Evolutionary conservation across 1,140 invertebrate genomes (phyloP), one percentile per base, ranked within the genome.

Genomic region (Cyphomyrmex costatus): DNA sequence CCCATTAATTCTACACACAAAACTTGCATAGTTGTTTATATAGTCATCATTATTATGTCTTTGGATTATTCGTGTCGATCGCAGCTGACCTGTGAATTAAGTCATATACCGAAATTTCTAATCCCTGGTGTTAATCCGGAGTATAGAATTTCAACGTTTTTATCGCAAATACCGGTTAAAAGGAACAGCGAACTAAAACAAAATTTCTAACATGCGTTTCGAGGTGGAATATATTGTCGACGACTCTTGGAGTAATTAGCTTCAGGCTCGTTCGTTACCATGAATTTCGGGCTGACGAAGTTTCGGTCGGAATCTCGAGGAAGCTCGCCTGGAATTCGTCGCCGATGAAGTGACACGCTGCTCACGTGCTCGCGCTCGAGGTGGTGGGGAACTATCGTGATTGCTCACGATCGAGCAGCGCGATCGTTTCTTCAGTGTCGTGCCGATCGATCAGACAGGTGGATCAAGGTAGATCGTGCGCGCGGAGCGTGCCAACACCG

Each of bases 391-490:
- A 33, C 80, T 77, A 89, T 76, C 88, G 89, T 79, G 88, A 42
- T n/a, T 24, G 83, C 49, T 61, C 56, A 24, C 87, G 88, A 88
- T 89, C 83, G 83, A 60, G 51, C n/a, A 24, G 58, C 2, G 24
- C 46, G 51, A 83, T 83, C 77, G 73, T 30, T 58, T 73, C 68
- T 24, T 71, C 88, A 89, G 87, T 89, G 58, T 46, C 36, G 42
- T 58, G 80, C 65, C 71, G 89, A 88, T 87, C 89, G 83, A 88
- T 90, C 88, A 46, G 86, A 58, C 88, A 86, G 89, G 89, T 89
- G 89, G 61, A 82, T 88, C 74, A 61, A 86, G 86, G 87, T 89
- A 86, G 56, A 82, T 88, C 63, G 61, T 79, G 65, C 63, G 60
- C 46, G 12, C 65, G 46, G 63, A 77, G 86, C 58, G 88, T 88